A percentile compares a stretch with the other conserved stretches of the same genome.
These are phyloP conservation scores for Hirudinaria manillensis DNA, from an alignment of 2,888 invertebrate genomes.

Conservation along the genomic window DNA sequence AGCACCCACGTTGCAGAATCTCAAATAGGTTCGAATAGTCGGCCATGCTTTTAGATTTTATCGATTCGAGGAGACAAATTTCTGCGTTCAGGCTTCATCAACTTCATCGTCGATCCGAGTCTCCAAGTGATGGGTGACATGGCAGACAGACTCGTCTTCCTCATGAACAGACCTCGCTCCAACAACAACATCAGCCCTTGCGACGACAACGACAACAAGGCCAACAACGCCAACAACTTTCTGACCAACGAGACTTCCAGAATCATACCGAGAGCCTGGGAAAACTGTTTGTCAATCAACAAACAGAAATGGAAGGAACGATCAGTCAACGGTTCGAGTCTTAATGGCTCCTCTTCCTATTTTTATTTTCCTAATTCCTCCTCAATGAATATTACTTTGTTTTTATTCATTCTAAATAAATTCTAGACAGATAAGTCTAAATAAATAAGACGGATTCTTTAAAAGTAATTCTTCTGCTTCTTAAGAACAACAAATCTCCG, in stretches of 20 bases:
- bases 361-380: neutral
- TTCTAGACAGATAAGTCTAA: too few relatives aligned
- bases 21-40: slow-evolving; percentile 66
- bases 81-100: slow-evolving; percentile 69
- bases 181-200: neutral
- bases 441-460: neutral
- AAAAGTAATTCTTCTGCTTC: neutral
- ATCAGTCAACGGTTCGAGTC: slow-evolving; percentile 21
- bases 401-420: neutral
- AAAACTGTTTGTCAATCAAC: slow-evolving; percentile 25
- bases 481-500: neutral
- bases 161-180: slow-evolving; percentile 25
- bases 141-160: slow-evolving; percentile 67
- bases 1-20: slow-evolving; percentile 87
- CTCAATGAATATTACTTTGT: neutral
- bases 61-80: neutral
- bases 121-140: slow-evolving; percentile 87
- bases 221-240: neutral
- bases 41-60: neutral
- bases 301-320: slow-evolving; percentile 34
- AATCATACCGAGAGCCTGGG: slow-evolving; percentile 22
- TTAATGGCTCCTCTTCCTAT: neutral
- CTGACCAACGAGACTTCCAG: slow-evolving; percentile 6
- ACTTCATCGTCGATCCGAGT: slow-evolving; percentile 92
- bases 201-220: neutral